Percentiles rank a stretch among this genome's conserved stretches.
Evolutionary conservation across 2,113 vertebrate species (phyloP).

Genomic region (Mormyrus lacerda): DNA sequence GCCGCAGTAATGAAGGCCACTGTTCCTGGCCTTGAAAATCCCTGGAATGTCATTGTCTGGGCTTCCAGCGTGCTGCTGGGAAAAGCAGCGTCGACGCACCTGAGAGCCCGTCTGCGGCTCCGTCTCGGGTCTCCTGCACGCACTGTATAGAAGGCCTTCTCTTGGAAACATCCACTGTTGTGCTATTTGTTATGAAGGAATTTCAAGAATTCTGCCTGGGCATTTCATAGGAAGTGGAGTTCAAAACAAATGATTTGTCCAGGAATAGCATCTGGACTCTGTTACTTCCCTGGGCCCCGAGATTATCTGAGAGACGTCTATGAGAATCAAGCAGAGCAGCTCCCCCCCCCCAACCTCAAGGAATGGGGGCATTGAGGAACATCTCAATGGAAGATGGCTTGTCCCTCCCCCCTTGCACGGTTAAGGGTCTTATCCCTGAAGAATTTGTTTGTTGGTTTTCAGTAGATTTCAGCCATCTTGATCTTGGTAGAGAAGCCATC

Average conservation of each 20-base stretch:
- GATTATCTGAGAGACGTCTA: not conserved
- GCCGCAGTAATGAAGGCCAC: not conserved
- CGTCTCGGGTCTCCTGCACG: not conserved
- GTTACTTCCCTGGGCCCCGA: not conserved
- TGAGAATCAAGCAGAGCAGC: not conserved
- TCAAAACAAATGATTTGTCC: constrained; percentile 5
- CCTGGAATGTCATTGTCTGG: not conserved
- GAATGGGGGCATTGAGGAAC: not conserved
- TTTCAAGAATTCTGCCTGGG: not conserved
- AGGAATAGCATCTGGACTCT: not conserved
- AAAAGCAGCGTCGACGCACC: not conserved
- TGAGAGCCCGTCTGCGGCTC: not conserved
- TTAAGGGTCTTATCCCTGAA: not conserved
- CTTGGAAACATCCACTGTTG: not conserved
- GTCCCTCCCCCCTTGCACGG: not conserved
- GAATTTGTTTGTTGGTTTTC: not conserved
- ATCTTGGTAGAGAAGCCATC: not conserved
- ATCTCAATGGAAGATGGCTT: not conserved
- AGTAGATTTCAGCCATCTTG: not conserved
- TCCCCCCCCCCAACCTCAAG: not conserved
- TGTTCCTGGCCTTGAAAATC: not conserved
- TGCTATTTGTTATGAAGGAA: not conserved
- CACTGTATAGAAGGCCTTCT: not conserved
- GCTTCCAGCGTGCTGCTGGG: not conserved
- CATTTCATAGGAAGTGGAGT: not conserved